Evolutionary conservation across 2,113 vertebrate genomes (phyloP).

Genomic region (Malurus cyaneus): DNA sequence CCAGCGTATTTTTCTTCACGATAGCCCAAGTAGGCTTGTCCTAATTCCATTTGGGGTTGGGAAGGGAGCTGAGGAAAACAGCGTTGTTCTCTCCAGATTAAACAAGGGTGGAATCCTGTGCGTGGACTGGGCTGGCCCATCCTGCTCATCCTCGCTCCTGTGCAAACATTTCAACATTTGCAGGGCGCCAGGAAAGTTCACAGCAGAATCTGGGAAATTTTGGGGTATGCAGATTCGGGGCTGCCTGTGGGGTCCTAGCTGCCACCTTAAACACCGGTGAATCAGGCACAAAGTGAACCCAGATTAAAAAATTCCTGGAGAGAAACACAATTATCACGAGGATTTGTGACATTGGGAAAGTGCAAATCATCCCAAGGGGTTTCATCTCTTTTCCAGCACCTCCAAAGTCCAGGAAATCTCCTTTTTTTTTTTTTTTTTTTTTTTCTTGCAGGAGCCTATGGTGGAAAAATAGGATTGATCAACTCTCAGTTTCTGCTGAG

Average conservation of each 20-base stretch:
- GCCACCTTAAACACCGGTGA: neutral
- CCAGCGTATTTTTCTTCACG: neutral
- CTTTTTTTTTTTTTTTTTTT: neutral
- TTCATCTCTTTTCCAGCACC: neutral
- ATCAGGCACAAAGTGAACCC: neutral
- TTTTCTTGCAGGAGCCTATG: neutral
- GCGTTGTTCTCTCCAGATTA: constrained; percentile 45
- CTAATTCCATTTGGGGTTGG: constrained; percentile 39
- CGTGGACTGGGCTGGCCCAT: constrained; percentile 29
- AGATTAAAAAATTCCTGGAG: neutral
- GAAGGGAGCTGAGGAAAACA: constrained; percentile 52
- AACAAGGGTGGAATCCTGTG: constrained; percentile 48
- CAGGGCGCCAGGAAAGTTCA: constrained; percentile 33
- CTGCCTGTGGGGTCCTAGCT: neutral
- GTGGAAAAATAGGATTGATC: neutral
- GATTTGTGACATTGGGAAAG: neutral
- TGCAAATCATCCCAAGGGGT: neutral
- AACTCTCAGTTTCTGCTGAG: neutral
- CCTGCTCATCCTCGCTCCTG: constrained; percentile 63
- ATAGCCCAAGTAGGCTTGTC: constrained; percentile 26
- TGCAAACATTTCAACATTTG: constrained; percentile 72
- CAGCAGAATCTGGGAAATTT: neutral
- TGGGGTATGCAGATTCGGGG: neutral
- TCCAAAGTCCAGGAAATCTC: neutral
- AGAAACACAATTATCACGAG: neutral